These are phyloP conservation scores for Plectropomus leopardus DNA, from an alignment of 2,113 vertebrate genomes.

Conservation along the genomic window DNA sequence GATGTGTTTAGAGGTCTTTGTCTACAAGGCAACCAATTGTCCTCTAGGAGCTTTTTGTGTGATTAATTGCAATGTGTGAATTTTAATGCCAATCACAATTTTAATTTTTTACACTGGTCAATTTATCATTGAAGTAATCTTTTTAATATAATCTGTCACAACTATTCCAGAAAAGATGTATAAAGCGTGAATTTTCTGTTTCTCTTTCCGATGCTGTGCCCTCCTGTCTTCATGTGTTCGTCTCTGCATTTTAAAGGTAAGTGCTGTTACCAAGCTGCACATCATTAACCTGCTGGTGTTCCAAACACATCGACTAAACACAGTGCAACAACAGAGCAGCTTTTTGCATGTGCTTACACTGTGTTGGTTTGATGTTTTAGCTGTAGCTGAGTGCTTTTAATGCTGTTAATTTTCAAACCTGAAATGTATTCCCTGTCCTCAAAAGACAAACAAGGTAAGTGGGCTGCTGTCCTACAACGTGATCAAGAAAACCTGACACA, in stretches of 20 bases:
- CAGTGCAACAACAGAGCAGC: neutral
- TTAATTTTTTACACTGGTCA: neutral
- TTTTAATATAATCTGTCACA: constrained; percentile 21
- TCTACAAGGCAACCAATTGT: constrained; percentile 46
- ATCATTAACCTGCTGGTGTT: neutral
- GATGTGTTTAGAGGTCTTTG: constrained; percentile 48
- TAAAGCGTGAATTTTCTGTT: constrained; percentile 26
- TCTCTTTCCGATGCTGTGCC: constrained; percentile 51
- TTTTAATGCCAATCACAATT: constrained; percentile 27
- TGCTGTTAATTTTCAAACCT: neutral
- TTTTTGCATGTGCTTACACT: neutral
- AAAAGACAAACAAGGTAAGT: constrained; percentile 59
- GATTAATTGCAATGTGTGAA: constrained; percentile 39
- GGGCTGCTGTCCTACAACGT: neutral
- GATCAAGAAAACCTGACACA: neutral
- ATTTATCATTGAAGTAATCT: neutral
- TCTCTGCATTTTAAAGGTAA: constrained; percentile 64
- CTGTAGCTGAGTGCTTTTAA: neutral
- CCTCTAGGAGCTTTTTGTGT: neutral
- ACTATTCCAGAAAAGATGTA: neutral
- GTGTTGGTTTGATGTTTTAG: constrained; percentile 16
- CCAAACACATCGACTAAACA: constrained; percentile 4
- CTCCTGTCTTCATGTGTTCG: constrained; percentile 19
- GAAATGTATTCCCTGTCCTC: constrained; percentile 23
- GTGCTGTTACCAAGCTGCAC: constrained; percentile 22